These are phyloP conservation scores for Dione juno DNA, from an alignment of 2,888 invertebrate species.

Conservation along the genomic window DNA sequence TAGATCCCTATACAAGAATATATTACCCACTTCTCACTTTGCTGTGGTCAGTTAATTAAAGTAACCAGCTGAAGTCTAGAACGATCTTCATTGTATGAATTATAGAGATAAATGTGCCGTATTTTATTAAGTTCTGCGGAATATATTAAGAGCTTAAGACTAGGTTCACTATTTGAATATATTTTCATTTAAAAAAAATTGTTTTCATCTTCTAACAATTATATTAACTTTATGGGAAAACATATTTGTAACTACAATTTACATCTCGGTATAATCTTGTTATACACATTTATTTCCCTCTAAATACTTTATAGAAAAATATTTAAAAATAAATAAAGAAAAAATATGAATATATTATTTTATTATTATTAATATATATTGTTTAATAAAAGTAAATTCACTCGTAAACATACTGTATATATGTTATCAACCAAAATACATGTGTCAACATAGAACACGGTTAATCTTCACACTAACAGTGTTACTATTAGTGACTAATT, in stretches of 20 bases:
- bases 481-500: constrained; percentile 12
- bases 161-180: not conserved
- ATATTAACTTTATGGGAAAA: too few relatives aligned
- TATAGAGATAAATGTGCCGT: not conserved
- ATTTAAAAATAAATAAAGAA: too few relatives aligned
- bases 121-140: not conserved
- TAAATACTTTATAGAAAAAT: too few relatives aligned
- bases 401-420: not conserved
- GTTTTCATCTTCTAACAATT: too few relatives aligned
- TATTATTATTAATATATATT: not conserved
- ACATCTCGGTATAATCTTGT: too few relatives aligned
- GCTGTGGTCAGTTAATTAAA: constrained; percentile 13
- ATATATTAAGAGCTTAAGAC: not conserved
- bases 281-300: too few relatives aligned
- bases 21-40: not conserved
- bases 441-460: not conserved
- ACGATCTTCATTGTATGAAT: constrained; percentile 11
- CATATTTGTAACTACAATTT: too few relatives aligned
- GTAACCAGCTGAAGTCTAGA: not conserved
- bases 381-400: not conserved
- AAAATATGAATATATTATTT: too few relatives aligned
- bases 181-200: too few relatives aligned
- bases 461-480: constrained; percentile 7
- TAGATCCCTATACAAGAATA: not conserved
- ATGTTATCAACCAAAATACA: not conserved